phyloP scores from a whole-genome alignment of 2,888 invertebrate species.

The Oxystoma pomonae region DNA sequence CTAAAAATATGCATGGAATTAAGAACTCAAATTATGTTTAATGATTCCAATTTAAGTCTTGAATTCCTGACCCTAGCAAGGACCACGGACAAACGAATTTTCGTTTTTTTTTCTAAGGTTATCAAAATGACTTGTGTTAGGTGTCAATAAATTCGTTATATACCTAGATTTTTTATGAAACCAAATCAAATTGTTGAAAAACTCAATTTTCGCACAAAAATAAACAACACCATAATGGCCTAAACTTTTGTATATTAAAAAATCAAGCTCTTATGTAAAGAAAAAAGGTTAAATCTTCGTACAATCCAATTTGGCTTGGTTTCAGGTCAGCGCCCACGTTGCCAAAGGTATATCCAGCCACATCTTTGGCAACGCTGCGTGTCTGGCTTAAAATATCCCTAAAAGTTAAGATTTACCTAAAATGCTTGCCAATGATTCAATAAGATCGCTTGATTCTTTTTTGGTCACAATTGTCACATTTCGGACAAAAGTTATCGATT shows the following conservation, averaged over 20 bases:
- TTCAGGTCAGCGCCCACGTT: slow-evolving; percentile 52
- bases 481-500: no score
- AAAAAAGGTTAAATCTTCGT: no score
- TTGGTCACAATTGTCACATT: no score
- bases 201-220: no score
- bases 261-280: no score
- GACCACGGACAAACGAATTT: background rate
- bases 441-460: background rate
- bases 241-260: no score
- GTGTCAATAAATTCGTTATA: no score
- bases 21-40: no score
- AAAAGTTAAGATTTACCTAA: background rate
- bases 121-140: no score
- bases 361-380: slow-evolving; percentile 61
- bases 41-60: background rate
- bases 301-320: slow-evolving; percentile 14
- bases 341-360: slow-evolving; percentile 72
- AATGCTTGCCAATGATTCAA: background rate
- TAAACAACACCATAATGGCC: background rate
- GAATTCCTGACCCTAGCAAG: background rate
- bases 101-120: no score
- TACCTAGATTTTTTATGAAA: background rate
- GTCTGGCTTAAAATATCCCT: slow-evolving; percentile 32
- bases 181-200: background rate
- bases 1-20: no score